Evolutionary conservation across 2,113 vertebrate genomes (phyloP).

Genomic region (Lepisosteus oculatus): DNA sequence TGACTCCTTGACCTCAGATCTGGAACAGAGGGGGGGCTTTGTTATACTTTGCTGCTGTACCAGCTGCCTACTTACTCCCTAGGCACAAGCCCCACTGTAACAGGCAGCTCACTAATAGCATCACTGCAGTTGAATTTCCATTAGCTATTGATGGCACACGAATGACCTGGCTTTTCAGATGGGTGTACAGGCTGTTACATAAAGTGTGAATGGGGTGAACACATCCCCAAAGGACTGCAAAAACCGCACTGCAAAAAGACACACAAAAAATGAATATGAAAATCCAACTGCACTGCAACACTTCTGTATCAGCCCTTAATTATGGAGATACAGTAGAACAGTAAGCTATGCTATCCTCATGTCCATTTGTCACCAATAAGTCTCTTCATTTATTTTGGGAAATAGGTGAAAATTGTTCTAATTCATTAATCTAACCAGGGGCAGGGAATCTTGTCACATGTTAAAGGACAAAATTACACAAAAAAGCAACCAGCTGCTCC

Average conservation of each 20-base stretch:
- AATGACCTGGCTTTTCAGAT: neutral
- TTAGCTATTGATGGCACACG: neutral
- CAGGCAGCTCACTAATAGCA: slow-evolving; percentile 1
- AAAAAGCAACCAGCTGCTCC: too few relatives aligned
- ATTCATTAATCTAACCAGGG: too few relatives aligned
- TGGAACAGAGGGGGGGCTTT: neutral
- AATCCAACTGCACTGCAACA: slow-evolving; percentile 49
- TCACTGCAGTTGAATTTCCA: neutral
- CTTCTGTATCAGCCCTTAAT: slow-evolving; percentile 46
- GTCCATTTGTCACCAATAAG: too few relatives aligned
- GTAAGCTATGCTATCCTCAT: too few relatives aligned
- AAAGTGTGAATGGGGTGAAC: slow-evolving; percentile 47
- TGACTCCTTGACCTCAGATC: slow-evolving; percentile 1
- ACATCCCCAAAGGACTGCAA: slow-evolving; percentile 46
- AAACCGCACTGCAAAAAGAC: slow-evolving; percentile 36
- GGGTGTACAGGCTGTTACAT: slow-evolving; percentile 23
- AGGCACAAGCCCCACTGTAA: neutral
- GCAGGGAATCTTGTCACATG: too few relatives aligned
- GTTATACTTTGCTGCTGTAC: neutral
- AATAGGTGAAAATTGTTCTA: too few relatives aligned
- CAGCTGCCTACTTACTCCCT: neutral
- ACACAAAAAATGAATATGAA: slow-evolving; percentile 47
- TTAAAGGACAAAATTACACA: too few relatives aligned
- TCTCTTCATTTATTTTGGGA: too few relatives aligned
- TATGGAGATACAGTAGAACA: too few relatives aligned